phyloP scores from a whole-genome alignment of 1,140 invertebrate genomes.

The Linepithema humile region DNA sequence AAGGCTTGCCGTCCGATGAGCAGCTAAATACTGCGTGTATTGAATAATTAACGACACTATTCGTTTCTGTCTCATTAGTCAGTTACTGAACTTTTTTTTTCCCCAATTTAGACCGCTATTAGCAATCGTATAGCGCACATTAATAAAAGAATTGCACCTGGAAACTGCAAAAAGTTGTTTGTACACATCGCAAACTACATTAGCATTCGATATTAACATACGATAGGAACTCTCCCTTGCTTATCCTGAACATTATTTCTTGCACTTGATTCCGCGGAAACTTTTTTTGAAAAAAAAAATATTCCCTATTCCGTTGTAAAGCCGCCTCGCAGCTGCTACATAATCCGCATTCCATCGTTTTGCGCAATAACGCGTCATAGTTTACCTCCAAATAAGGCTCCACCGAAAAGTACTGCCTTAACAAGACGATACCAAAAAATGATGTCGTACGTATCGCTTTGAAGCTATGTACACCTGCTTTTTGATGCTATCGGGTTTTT shows the following conservation, averaged over 20 bases:
- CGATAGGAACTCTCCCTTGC: slow-evolving; percentile 13
- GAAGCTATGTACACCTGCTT: slow-evolving; percentile 9
- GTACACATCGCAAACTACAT: slow-evolving; percentile 40
- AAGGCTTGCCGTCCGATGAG: not conserved
- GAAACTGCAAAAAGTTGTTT: slow-evolving; percentile 47
- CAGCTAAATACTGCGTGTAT: not conserved
- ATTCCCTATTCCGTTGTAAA: slow-evolving; percentile 10
- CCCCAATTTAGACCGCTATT: slow-evolving; percentile 23
- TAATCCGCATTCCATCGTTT: slow-evolving; percentile 63
- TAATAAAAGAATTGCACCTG: slow-evolving; percentile 61
- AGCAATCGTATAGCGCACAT: slow-evolving; percentile 54
- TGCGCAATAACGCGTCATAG: slow-evolving; percentile 59
- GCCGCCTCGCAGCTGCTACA: slow-evolving; percentile 55
- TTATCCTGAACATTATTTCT: not conserved
- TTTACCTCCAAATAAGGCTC: slow-evolving; percentile 55
- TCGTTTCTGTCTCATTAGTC: not conserved
- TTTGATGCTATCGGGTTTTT: slow-evolving; percentile 36
- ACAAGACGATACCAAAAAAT: slow-evolving; percentile 26
- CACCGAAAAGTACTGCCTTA: slow-evolving; percentile 39
- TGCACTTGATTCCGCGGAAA: slow-evolving; percentile 52
- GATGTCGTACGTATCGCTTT: not conserved
- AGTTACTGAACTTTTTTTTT: not conserved
- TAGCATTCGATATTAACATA: slow-evolving; percentile 57
- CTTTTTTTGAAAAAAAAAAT: slow-evolving; percentile 28
- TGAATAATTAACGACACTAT: slow-evolving; percentile 28